Evolutionary conservation across 53 echinoderm and acorn worm genomes (phyloP).

Genomic region (Temnopleurus reevesii): DNA sequence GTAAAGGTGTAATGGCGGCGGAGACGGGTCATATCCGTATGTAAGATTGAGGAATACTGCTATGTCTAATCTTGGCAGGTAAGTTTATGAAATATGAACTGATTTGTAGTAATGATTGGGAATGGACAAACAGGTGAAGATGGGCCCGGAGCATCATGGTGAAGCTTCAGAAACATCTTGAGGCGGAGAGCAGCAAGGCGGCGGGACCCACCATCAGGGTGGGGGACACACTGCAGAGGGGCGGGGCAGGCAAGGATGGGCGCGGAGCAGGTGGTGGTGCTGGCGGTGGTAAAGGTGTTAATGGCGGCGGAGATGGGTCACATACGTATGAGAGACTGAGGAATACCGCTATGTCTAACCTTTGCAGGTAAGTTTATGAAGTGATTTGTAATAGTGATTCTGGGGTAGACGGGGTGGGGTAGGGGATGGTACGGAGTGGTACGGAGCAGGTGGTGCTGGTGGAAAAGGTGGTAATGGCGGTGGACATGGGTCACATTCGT

Average conservation of each 20-base stretch:
- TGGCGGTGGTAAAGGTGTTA: not conserved
- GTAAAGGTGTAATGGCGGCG: too few relatives aligned
- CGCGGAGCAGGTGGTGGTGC: not conserved
- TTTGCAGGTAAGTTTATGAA: slow-evolving; percentile 79
- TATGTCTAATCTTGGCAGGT: slow-evolving; percentile 94
- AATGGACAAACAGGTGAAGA: too few relatives aligned
- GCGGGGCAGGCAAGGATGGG: not conserved
- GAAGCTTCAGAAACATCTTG: slow-evolving; percentile 72
- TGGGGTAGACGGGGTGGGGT: not conserved
- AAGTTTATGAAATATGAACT: too few relatives aligned
- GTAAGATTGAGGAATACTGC: slow-evolving; percentile 80
- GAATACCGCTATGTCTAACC: slow-evolving; percentile 85
- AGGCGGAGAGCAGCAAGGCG: slow-evolving; percentile 58
- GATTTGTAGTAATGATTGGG: too few relatives aligned
- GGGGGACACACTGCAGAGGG: not conserved
- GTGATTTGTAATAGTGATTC: too few relatives aligned
- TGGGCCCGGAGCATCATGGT: slow-evolving; percentile 79
- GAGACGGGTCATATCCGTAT: slow-evolving; percentile 56
- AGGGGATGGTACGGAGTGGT: not conserved
- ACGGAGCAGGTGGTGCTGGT: not conserved
- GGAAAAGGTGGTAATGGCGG: not conserved
- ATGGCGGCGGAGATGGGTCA: not conserved
- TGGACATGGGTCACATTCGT: slow-evolving; percentile 45
- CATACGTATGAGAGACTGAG: slow-evolving; percentile 74
- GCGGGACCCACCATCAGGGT: slow-evolving; percentile 20